Evolutionary conservation across 2,797 vertebrate genomes (phyloP).

Genomic region (Eupleurogrammus muticus): DNA sequence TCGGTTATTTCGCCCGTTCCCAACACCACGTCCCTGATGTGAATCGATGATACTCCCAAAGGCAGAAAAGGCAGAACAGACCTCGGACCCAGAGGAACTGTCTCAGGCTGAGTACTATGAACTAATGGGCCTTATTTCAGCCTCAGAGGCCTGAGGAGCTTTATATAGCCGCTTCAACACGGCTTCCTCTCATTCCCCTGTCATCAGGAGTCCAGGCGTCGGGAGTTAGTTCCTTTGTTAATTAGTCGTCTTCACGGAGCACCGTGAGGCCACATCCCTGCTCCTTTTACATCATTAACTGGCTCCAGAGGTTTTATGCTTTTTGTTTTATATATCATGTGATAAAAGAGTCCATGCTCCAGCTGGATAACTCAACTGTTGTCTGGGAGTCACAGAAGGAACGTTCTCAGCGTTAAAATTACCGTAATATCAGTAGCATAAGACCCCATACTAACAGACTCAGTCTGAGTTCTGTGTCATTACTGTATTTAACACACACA

Average conservation of each 20-base stretch:
- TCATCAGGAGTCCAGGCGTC: slow-evolving; percentile 59
- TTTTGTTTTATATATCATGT: slow-evolving; percentile 55
- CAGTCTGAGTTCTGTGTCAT: too few relatives aligned
- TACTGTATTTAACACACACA: too few relatives aligned
- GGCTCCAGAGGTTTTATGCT: slow-evolving; percentile 20
- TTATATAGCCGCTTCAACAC: slow-evolving; percentile 72
- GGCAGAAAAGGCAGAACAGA: slow-evolving; percentile 3
- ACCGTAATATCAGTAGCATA: too few relatives aligned
- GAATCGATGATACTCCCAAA: not conserved
- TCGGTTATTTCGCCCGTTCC: not conserved
- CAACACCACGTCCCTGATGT: not conserved
- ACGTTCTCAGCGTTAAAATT: too few relatives aligned
- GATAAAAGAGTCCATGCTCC: slow-evolving; percentile 60
- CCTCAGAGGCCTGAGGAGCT: slow-evolving; percentile 55
- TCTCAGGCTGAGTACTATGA: slow-evolving; percentile 47
- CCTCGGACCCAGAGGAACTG: not conserved
- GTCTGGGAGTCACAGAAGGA: slow-evolving; percentile 61
- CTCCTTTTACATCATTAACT: slow-evolving; percentile 25
- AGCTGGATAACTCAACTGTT: slow-evolving; percentile 72
- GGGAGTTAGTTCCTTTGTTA: slow-evolving; percentile 60
- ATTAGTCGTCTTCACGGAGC: slow-evolving; percentile 56
- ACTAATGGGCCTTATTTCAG: slow-evolving; percentile 37
- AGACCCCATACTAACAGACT: too few relatives aligned
- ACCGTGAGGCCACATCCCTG: slow-evolving; percentile 18
- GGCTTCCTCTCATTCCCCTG: slow-evolving; percentile 63